Conservation (phyloP, 2,888 invertebrate species). For the Hybos culiciformis region DNA sequence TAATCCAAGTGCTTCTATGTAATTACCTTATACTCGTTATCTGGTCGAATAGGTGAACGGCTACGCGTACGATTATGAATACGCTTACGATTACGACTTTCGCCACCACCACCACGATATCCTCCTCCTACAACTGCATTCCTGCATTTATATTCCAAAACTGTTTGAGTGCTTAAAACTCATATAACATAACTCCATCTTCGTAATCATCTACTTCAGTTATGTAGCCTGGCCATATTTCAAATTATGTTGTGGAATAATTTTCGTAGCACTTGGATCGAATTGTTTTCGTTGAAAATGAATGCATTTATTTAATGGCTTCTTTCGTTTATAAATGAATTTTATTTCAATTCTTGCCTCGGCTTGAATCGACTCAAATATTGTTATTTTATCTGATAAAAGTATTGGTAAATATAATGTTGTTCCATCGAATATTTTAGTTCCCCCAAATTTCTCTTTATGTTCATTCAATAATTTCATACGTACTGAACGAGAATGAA, state of each 20-base stretch:
- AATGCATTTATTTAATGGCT: slow-evolving; percentile 49
- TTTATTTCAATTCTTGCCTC: slow-evolving; percentile 37
- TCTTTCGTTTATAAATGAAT: slow-evolving; percentile 46
- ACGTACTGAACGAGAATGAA: slow-evolving; percentile 56
- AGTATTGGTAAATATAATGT: slow-evolving; percentile 59
- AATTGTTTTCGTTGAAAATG: slow-evolving; percentile 69
- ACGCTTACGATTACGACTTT: no score
- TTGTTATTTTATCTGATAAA: slow-evolving; percentile 45
- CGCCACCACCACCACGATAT: no score
- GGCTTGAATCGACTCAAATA: slow-evolving; percentile 41
- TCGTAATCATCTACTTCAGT: slow-evolving; percentile 77
- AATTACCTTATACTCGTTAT: no score
- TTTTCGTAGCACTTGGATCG: slow-evolving; percentile 53
- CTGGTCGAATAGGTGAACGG: no score
- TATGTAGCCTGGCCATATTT: slow-evolving; percentile 87
- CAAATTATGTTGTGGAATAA: slow-evolving; percentile 63
- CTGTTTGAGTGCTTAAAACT: no score
- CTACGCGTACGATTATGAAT: no score
- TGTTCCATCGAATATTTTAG: slow-evolving; percentile 72
- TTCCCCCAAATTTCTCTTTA: slow-evolving; percentile 44
- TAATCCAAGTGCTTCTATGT: no score
- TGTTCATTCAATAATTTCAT: slow-evolving; percentile 44
- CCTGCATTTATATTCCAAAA: no score
- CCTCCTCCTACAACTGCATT: no score
- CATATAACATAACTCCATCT: slow-evolving; percentile 77